Evolutionary conservation across 2,888 invertebrate genomes (phyloP).

Genomic region (Xestia rhomboidea): DNA sequence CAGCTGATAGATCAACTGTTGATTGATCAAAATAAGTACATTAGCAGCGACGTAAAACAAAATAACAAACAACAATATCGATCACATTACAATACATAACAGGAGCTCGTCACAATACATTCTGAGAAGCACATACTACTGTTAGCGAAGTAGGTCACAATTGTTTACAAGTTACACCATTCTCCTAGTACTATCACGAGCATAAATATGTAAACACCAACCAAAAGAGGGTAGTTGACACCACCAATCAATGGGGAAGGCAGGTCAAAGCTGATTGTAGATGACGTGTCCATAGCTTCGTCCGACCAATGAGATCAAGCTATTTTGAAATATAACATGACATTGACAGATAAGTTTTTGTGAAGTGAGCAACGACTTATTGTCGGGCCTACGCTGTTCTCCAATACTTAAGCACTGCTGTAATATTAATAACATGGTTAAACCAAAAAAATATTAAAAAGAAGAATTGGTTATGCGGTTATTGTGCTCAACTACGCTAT

Average conservation of each 20-base stretch:
- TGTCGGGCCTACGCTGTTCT: too few species aligned
- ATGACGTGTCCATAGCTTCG: too few species aligned
- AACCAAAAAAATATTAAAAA: too few species aligned
- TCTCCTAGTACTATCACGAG: neutral
- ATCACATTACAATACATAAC: constrained; percentile 36
- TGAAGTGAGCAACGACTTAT: too few species aligned
- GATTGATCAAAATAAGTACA: constrained; percentile 9
- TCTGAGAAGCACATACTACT: constrained; percentile 36
- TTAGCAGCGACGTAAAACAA: constrained; percentile 18
- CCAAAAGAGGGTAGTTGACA: neutral
- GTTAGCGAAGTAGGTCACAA: constrained; percentile 55
- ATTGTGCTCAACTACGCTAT: neutral
- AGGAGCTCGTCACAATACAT: constrained; percentile 30
- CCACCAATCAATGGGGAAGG: neutral
- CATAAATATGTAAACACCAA: neutral
- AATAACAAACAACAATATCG: constrained; percentile 23
- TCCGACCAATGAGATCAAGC: too few species aligned
- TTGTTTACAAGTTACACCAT: constrained; percentile 58
- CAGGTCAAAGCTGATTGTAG: too few species aligned
- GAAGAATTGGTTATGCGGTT: too few species aligned
- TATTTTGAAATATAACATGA: too few species aligned
- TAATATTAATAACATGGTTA: too few species aligned
- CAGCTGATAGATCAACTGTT: neutral
- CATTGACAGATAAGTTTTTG: too few species aligned
- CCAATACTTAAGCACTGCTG: too few species aligned